These are phyloP conservation scores for Microtus pennsylvanicus DNA, from an alignment of 2,113 vertebrate genomes.

Conservation along the genomic window DNA sequence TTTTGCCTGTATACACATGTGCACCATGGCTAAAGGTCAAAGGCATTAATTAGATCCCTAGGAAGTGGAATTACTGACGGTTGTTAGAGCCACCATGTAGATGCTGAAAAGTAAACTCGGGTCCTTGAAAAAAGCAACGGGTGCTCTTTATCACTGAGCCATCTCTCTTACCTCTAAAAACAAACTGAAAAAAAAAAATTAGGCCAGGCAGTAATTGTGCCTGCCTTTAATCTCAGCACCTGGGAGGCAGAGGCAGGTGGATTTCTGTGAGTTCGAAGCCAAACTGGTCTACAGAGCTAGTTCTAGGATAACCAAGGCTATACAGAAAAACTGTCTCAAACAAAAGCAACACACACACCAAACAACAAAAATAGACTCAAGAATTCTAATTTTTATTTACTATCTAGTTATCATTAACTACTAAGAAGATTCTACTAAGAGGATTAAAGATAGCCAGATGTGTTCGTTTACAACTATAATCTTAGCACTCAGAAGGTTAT, in stretches of 20 bases:
- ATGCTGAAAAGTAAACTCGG: not conserved
- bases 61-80: not conserved
- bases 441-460: not conserved
- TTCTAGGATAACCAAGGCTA: no score
- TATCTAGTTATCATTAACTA: conserved; percentile 43
- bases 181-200: no score
- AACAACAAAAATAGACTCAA: not conserved
- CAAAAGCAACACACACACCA: not conserved
- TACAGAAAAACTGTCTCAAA: not conserved
- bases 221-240: no score
- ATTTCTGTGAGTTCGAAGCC: no score
- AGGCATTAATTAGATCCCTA: not conserved
- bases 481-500: not conserved
- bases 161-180: not conserved
- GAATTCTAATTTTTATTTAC: conserved; percentile 16
- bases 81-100: not conserved
- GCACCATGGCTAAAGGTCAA: not conserved
- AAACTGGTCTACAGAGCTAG: no score
- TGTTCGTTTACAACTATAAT: not conserved
- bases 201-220: not conserved
- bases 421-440: conserved; percentile 30
- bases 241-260: no score
- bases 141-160: not conserved
- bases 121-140: not conserved
- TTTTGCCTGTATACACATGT: not conserved